These are phyloP conservation scores for Polymixis flavicincta DNA, from an alignment of 2,888 invertebrate species.

Conservation along the genomic window DNA sequence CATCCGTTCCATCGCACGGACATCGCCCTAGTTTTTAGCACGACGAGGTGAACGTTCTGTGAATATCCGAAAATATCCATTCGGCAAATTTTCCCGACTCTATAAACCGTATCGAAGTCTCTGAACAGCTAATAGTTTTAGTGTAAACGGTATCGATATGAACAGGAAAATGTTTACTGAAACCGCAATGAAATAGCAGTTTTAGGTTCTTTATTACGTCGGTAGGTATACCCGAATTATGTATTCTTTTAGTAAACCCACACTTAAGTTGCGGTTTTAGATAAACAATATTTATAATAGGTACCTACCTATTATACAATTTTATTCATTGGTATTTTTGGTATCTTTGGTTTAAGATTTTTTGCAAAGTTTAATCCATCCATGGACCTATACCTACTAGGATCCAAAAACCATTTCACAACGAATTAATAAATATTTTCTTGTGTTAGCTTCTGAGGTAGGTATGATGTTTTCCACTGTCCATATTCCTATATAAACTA, in stretches of 20 bases:
- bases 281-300: constrained; percentile 3
- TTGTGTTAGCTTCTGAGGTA: neutral
- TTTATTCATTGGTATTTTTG: constrained; percentile 18
- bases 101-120: constrained; percentile 58
- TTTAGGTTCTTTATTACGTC: constrained; percentile 42
- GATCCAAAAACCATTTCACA: neutral
- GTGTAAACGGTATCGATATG: constrained; percentile 59
- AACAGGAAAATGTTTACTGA: constrained; percentile 62
- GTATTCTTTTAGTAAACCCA: constrained; percentile 36
- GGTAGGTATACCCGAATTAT: constrained; percentile 45
- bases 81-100: constrained; percentile 51
- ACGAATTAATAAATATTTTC: neutral
- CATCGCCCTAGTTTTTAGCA: constrained; percentile 71
- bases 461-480: neutral
- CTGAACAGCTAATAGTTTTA: constrained; percentile 57
- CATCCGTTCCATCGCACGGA: constrained; percentile 69
- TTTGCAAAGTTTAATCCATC: neutral
- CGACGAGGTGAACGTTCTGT: constrained; percentile 71
- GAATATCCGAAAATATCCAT: constrained; percentile 69
- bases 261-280: constrained; percentile 19
- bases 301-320: constrained; percentile 1
- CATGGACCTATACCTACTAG: no score
- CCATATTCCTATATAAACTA: neutral
- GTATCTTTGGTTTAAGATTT: neutral
- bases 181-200: constrained; percentile 56